Conservation (phyloP, 2,113 vertebrate genomes). For the Coptodon bakossiorum region DNA sequence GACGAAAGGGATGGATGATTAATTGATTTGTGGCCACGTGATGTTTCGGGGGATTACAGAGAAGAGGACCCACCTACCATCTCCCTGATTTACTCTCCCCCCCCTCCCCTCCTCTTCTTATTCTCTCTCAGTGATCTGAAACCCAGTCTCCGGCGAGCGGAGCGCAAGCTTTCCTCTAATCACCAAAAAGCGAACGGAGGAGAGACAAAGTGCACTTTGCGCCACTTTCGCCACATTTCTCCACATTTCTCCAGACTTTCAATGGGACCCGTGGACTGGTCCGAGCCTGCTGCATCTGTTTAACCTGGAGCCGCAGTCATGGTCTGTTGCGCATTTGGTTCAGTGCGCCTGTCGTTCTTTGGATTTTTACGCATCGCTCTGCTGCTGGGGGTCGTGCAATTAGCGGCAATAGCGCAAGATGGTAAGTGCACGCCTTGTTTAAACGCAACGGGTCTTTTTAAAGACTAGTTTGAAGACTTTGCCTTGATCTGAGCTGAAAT, state of each 20-base stretch:
- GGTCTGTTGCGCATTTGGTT: neutral
- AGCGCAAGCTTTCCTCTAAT: neutral
- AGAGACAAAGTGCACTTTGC: neutral
- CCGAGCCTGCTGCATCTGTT: neutral
- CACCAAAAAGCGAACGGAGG: neutral
- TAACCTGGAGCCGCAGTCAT: conserved; percentile 20
- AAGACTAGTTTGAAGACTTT: neutral
- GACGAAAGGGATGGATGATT: neutral
- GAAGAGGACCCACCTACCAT: neutral
- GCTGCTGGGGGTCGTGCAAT: conserved; percentile 22
- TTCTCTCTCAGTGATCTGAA: neutral
- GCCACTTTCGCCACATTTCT: neutral
- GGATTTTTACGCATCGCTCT: conserved; percentile 29
- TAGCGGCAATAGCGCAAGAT: conserved; percentile 3
- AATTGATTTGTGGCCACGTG: neutral
- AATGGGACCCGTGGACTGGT: conserved; percentile 28
- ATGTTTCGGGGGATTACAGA: neutral
- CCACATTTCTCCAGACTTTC: neutral
- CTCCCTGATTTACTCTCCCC: neutral
- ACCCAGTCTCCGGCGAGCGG: neutral
- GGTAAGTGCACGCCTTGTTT: conserved; percentile 18
- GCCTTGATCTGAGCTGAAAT: neutral
- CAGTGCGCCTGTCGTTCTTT: neutral
- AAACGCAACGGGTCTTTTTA: neutral
- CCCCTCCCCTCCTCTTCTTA: neutral